Conservation (phyloP, 2,888 invertebrate genomes). For the Cenopis cana region DNA sequence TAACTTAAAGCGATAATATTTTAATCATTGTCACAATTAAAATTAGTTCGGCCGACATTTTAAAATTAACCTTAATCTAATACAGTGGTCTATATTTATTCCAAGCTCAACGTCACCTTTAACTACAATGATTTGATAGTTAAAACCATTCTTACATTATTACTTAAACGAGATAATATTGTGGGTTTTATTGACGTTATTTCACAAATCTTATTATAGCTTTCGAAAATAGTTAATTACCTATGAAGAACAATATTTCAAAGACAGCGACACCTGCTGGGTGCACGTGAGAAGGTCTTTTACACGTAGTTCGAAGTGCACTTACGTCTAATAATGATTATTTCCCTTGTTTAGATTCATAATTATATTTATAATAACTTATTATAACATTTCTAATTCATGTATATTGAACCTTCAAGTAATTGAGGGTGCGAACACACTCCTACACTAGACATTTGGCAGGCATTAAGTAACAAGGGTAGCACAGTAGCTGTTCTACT, state of each 20-base stretch:
- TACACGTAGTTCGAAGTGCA: slow-evolving; percentile 51
- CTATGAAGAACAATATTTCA: slow-evolving; percentile 22
- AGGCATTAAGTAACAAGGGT: slow-evolving; percentile 56
- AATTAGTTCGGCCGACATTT: slow-evolving; percentile 29
- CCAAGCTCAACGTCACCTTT: slow-evolving; percentile 20
- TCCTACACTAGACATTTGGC: slow-evolving; percentile 49
- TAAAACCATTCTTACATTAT: slow-evolving; percentile 19
- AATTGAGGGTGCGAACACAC: slow-evolving; percentile 24
- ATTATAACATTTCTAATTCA: slow-evolving; percentile 55
- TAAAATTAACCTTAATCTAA: slow-evolving; percentile 24
- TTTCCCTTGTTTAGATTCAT: slow-evolving; percentile 68
- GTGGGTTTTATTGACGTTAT: background rate
- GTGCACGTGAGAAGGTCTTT: slow-evolving; percentile 8
- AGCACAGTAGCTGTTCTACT: slow-evolving; percentile 46
- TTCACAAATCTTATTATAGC: slow-evolving; percentile 7
- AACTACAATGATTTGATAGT: slow-evolving; percentile 15
- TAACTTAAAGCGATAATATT: slow-evolving; percentile 34
- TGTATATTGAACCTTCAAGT: slow-evolving; percentile 33
- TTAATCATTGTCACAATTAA: slow-evolving; percentile 25
- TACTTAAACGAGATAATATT: slow-evolving; percentile 12
- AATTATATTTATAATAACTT: slow-evolving; percentile 60
- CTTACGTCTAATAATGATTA: slow-evolving; percentile 56
- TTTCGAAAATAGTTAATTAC: slow-evolving; percentile 23
- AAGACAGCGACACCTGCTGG: slow-evolving; percentile 10
- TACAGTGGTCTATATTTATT: slow-evolving; percentile 8